Conservation (phyloP, 2,888 invertebrate genomes). For the Dione juno region DNA sequence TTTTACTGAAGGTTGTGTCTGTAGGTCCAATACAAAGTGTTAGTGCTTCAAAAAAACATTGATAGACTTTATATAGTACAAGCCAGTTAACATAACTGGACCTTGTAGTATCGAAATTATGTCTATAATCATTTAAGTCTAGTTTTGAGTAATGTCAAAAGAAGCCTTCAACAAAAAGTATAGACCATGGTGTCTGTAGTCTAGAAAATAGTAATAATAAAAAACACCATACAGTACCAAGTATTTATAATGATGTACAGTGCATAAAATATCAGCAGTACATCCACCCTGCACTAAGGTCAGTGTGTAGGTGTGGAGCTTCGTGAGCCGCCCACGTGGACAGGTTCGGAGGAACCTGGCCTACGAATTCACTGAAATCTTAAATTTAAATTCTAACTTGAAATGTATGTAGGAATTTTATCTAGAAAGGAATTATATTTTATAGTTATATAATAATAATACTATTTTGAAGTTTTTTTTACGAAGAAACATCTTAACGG, state of each 20-base stretch:
- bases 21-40: neutral
- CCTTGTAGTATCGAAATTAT: too few relatives aligned
- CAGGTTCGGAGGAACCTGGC: conserved; percentile 59
- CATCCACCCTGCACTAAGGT: conserved; percentile 56
- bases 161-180: too few relatives aligned
- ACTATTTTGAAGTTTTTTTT: too few relatives aligned
- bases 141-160: too few relatives aligned
- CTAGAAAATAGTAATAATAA: neutral
- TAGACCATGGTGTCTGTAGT: too few relatives aligned
- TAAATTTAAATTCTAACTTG: conserved; percentile 27
- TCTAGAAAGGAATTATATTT: neutral
- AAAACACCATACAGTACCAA: neutral
- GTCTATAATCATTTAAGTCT: too few relatives aligned
- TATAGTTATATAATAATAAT: too few relatives aligned
- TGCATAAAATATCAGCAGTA: conserved; percentile 33
- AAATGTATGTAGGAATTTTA: conserved; percentile 1
- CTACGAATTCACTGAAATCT: conserved; percentile 42
- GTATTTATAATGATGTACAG: conserved; percentile 16
- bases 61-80: too few relatives aligned
- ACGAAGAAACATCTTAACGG: too few relatives aligned
- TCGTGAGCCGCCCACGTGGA: conserved; percentile 71
- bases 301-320: conserved; percentile 66
- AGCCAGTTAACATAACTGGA: too few relatives aligned
- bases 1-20: neutral
- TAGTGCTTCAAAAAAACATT: too few relatives aligned